phyloP scores from a whole-genome alignment of 2,888 invertebrate species.

The Adelognathus sp. region DNA sequence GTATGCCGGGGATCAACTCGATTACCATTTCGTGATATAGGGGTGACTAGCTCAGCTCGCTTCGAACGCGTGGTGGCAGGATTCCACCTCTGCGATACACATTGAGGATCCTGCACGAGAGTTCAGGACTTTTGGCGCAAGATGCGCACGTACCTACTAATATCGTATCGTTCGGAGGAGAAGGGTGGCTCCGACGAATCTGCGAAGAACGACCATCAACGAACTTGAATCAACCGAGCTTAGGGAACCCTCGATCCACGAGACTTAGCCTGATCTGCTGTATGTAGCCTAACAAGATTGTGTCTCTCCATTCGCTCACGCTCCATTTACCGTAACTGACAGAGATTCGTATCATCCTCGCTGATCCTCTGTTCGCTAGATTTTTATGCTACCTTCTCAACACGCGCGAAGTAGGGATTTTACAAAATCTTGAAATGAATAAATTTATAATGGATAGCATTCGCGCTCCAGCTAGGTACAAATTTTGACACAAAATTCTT shows the following conservation, averaged over 20 bases:
- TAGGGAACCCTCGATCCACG: not conserved
- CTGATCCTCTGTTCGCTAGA: not conserved
- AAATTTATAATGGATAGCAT: too few species aligned
- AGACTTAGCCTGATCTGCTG: not conserved
- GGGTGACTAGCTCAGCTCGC: conserved; percentile 25
- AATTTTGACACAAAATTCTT: too few species aligned
- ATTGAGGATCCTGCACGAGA: not conserved
- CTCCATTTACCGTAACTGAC: conserved; percentile 22
- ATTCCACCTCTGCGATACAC: conserved; percentile 7
- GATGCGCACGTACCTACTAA: not conserved
- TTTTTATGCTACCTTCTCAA: not conserved
- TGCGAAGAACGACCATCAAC: conserved; percentile 22
- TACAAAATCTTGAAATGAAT: not conserved
- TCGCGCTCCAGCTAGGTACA: too few species aligned
- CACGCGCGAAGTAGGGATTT: not conserved
- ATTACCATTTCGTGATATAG: conserved; percentile 41
- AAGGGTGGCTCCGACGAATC: conserved; percentile 22
- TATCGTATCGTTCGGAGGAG: not conserved
- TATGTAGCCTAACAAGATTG: not conserved
- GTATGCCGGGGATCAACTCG: conserved; percentile 5
- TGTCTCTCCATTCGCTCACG: not conserved
- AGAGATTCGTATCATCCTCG: conserved; percentile 6
- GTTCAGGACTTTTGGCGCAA: not conserved
- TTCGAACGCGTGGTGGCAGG: conserved; percentile 10
- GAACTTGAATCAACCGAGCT: conserved; percentile 31